These are phyloP conservation scores for Hypotaenidia okinawae DNA, from an alignment of 2,797 vertebrate species.

Conservation along the genomic window DNA sequence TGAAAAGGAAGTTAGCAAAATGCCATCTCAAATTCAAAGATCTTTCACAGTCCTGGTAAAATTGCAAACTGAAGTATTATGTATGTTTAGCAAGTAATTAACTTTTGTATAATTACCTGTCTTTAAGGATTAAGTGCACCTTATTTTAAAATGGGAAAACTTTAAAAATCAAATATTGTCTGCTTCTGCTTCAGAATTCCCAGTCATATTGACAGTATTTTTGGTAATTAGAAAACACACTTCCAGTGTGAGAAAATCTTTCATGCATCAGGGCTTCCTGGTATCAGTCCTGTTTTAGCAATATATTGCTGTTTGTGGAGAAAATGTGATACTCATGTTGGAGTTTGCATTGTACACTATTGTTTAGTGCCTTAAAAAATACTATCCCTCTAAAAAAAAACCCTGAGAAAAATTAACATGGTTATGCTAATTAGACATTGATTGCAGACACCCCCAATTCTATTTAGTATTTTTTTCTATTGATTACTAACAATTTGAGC, in stretches of 20 bases:
- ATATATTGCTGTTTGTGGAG: not conserved
- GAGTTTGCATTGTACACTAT: not conserved
- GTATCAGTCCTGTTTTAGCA: not conserved
- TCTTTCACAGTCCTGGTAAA: not conserved
- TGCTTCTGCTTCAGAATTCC: not conserved
- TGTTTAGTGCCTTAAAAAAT: not conserved
- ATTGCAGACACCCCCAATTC: not conserved
- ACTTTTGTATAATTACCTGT: not conserved
- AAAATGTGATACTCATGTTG: not conserved
- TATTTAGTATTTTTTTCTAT: slow-evolving; percentile 6
- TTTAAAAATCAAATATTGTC: not conserved
- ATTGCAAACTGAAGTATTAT: not conserved
- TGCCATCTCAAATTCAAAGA: not conserved
- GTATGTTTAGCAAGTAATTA: slow-evolving; percentile 17
- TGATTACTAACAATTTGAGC: not conserved
- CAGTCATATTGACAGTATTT: not conserved
- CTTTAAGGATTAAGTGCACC: not conserved
- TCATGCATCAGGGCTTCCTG: not conserved
- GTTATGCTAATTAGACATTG: slow-evolving; percentile 3
- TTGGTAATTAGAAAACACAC: not conserved
- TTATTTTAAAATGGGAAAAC: not conserved
- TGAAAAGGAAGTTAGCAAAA: slow-evolving; percentile 16
- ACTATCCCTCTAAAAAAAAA: not conserved
- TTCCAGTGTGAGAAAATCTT: not conserved
- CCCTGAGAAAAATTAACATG: not conserved